Conservation (phyloP, 2,888 invertebrate species). For the Chydorus sphaericus region DNA sequence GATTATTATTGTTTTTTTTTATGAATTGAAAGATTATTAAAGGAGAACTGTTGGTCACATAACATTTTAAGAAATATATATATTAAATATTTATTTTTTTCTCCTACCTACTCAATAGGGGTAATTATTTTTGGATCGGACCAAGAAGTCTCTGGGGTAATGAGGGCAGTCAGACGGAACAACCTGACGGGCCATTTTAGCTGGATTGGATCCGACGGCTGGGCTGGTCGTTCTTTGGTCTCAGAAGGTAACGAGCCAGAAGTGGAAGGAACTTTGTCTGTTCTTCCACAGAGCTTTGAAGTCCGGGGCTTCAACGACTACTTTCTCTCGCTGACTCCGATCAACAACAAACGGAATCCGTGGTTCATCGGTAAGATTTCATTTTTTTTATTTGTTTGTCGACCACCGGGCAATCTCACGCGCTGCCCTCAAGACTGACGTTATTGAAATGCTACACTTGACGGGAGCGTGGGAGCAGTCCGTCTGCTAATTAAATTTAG, state of each 20-base stretch:
- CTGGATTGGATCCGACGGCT: slow-evolving; percentile 53
- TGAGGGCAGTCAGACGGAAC: slow-evolving; percentile 41
- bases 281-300: slow-evolving; percentile 48
- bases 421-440: too few species aligned
- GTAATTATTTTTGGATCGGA: slow-evolving; percentile 91
- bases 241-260: slow-evolving; percentile 48
- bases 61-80: too few species aligned
- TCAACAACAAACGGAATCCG: slow-evolving; percentile 44
- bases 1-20: too few species aligned
- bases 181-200: slow-evolving; percentile 38
- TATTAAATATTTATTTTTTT: slow-evolving; percentile 15
- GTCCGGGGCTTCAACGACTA: slow-evolving; percentile 51
- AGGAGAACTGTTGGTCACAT: too few species aligned
- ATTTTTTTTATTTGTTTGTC: too few species aligned
- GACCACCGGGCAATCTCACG: too few species aligned
- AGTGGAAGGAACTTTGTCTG: slow-evolving; percentile 55
- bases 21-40: too few species aligned
- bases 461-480: too few species aligned
- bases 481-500: too few species aligned
- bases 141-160: slow-evolving; percentile 90
- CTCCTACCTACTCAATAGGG: slow-evolving; percentile 38
- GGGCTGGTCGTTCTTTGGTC: slow-evolving; percentile 49
- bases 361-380: slow-evolving; percentile 51
- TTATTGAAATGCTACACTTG: too few species aligned
- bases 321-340: slow-evolving; percentile 45